Conservation (phyloP, 2,113 vertebrate genomes). For the Odocoileus virginianus region DNA sequence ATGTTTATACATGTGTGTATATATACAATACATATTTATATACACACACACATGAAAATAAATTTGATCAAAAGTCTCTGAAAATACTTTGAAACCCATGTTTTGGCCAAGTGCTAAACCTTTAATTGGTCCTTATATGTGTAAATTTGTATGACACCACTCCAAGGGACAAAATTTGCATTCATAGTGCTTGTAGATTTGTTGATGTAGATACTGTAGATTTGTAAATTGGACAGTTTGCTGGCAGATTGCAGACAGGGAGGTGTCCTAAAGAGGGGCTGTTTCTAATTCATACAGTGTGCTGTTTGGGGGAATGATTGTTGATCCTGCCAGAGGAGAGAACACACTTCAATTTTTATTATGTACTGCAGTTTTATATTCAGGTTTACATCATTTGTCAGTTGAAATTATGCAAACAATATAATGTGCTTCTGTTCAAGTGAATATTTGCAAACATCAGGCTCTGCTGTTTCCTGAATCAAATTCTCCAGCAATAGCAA, state of each 20-base stretch:
- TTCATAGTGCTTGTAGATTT: background rate
- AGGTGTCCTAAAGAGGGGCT: background rate
- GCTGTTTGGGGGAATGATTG: background rate
- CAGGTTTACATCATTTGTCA: background rate
- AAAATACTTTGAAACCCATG: background rate
- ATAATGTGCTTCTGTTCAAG: background rate
- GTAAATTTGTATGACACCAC: background rate
- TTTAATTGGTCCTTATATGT: background rate
- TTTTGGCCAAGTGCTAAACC: background rate
- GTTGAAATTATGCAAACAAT: background rate
- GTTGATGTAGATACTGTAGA: background rate
- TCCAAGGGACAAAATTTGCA: background rate
- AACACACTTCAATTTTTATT: background rate
- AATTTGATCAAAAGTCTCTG: background rate
- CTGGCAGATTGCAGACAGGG: background rate
- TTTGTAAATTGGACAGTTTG: background rate
- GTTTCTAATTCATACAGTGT: background rate
- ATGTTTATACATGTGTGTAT: background rate
- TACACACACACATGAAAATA: background rate
- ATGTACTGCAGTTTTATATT: background rate
- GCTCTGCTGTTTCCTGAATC: background rate
- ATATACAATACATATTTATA: background rate
- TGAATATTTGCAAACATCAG: background rate
- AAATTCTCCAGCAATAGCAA: background rate
- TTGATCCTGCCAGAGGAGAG: background rate